These are phyloP conservation scores for Enhydra lutris DNA, from an alignment of 2,113 vertebrate genomes.

Conservation along the genomic window DNA sequence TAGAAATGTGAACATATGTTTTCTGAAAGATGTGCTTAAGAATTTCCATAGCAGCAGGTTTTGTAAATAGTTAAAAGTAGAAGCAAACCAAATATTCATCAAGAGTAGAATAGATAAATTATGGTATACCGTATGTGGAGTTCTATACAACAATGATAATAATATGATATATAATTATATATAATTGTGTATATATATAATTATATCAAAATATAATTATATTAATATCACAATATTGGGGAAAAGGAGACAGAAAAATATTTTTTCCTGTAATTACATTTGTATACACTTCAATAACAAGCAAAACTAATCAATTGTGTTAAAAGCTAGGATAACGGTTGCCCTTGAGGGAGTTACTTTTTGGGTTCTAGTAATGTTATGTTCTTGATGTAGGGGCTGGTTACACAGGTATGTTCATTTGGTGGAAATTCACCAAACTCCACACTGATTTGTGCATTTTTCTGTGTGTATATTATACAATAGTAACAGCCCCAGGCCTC, in stretches of 20 bases:
- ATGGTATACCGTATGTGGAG: background rate
- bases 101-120: background rate
- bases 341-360: background rate
- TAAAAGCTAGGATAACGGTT: background rate
- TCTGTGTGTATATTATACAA: background rate
- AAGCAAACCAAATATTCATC: conserved; percentile 4
- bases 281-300: background rate
- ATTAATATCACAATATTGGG: background rate
- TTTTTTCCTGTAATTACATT: background rate
- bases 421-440: background rate
- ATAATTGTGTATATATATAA: background rate
- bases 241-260: background rate
- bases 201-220: background rate
- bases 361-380: background rate
- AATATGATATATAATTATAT: too few species aligned
- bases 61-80: background rate
- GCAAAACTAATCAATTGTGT: background rate
- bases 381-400: background rate
- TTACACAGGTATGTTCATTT: background rate
- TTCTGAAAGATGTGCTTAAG: background rate
- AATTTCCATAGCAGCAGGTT: background rate
- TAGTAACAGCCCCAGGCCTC: background rate
- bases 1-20: background rate
- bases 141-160: background rate
- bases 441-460: background rate